Evolutionary conservation across 2,797 vertebrate genomes (phyloP), one percentile per base, ranked within the genome.

Genomic region (Anguilla pacifica): DNA sequence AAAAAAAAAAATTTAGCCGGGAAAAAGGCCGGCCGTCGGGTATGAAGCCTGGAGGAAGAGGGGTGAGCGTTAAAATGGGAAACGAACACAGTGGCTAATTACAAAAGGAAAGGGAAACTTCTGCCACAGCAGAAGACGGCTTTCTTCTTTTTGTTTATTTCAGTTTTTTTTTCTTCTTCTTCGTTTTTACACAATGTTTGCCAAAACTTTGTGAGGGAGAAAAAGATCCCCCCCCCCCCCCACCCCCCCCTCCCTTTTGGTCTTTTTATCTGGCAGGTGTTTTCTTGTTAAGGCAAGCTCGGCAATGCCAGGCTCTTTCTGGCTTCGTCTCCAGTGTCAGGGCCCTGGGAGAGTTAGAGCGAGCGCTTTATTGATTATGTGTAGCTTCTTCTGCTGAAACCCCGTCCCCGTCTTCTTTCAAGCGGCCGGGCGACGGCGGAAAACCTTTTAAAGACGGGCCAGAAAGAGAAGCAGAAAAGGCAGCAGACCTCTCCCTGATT

Each of bases 61-160:
- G 31, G 94, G 94, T 95, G 91, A 94, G 94, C 61, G 90, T 90
- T 83, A 91, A 77, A 91, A 93, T 72, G 88, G 53, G 93, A 93
- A 92, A 92, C 91, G 93, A 96, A 95, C 94, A 94, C 92, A 90
- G 94, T 93, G 93, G 95, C 92, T 89, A 92, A 93, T 88, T 89
- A 7, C 72, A 83, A 81, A 67, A 51, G 31, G 84, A 85, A 55
- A 87, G 74, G 81, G 82, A 86, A 86, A 86, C 51, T 86, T 90
- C 74, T 87, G 88, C 87, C 88, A 81, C 87, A 51, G 67, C 57
- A n/a, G 87, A 87, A 81, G 19, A 77, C 81, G 19, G n/a, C 77
- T 53, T 77, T 87, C 22, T 59, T 59, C 55, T 82, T 25, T n/a
- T 64, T 57, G 13, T 51, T 86, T 84, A 51, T n/a, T n/a, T n/a